phyloP scores from a whole-genome alignment of 2,113 vertebrate genomes.

The Ammodramus savannarum region DNA sequence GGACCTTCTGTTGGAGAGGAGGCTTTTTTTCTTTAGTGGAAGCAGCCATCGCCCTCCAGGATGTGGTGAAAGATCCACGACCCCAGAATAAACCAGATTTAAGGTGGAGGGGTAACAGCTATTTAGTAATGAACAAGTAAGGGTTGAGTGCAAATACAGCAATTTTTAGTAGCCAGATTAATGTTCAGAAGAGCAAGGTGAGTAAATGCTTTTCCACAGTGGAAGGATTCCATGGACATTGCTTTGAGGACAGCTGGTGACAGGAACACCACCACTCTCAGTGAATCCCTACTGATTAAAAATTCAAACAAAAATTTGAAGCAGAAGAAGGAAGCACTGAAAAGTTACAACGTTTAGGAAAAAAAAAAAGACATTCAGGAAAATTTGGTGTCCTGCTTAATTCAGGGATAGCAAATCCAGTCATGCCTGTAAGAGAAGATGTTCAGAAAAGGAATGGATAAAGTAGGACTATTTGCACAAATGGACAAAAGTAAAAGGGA shows the following conservation, averaged over 20 bases:
- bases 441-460: background rate
- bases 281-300: background rate
- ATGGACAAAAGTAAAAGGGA: background rate
- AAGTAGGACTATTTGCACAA: background rate
- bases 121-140: background rate
- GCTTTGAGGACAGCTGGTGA: background rate
- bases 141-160: background rate
- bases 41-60: background rate
- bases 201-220: background rate
- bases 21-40: background rate
- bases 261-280: background rate
- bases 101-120: background rate
- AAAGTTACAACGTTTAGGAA: background rate
- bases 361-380: background rate
- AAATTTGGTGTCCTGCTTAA: background rate
- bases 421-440: background rate
- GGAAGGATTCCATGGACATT: background rate
- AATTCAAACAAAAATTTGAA: background rate
- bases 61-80: background rate
- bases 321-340: background rate
- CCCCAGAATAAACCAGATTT: background rate
- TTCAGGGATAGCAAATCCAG: background rate
- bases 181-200: background rate
- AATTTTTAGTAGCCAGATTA: background rate
- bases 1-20: accelerated